Evolutionary conservation across 2,888 invertebrate species (phyloP).

Genomic region (Idaea aversata): DNA sequence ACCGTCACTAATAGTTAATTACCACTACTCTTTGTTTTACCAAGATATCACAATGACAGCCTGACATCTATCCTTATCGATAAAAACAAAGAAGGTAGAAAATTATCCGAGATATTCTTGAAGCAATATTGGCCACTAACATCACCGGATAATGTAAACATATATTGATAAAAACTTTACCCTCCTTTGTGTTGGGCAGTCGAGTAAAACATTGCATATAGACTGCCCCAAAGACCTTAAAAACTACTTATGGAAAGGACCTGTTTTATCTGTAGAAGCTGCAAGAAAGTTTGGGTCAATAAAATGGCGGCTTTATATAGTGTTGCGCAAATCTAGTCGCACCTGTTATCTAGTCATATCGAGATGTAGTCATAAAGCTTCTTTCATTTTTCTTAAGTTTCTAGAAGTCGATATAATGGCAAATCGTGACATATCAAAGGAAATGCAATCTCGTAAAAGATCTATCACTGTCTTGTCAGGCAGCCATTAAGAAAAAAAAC

Average conservation of each 20-base stretch:
- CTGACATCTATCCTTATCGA: conserved; percentile 13
- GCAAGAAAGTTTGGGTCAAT: too few species aligned
- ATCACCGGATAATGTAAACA: not conserved
- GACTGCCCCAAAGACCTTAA: not conserved
- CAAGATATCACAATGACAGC: conserved; percentile 21
- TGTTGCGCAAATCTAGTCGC: too few species aligned
- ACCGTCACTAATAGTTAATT: conserved; percentile 6
- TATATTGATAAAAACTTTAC: too few species aligned
- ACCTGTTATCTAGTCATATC: too few species aligned
- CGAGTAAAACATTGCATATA: conserved; percentile 62
- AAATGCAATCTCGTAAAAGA: too few species aligned
- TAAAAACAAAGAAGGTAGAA: conserved; percentile 30
- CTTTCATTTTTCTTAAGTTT: too few species aligned
- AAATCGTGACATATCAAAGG: too few species aligned
- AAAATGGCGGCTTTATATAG: too few species aligned
- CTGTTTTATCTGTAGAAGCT: not conserved
- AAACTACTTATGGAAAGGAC: not conserved
- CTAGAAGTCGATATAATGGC: too few species aligned
- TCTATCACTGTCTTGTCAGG: too few species aligned
- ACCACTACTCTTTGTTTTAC: conserved; percentile 16
- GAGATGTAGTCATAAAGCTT: too few species aligned
- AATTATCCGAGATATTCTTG: conserved; percentile 33
- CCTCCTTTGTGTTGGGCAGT: conserved; percentile 3
- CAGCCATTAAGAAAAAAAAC: too few species aligned
- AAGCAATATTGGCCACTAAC: conserved; percentile 39